Percentiles rank a stretch among this genome's conserved stretches.
Evolutionary conservation across 2,113 vertebrate species (phyloP).

Genomic region (Cervus canadensis): DNA sequence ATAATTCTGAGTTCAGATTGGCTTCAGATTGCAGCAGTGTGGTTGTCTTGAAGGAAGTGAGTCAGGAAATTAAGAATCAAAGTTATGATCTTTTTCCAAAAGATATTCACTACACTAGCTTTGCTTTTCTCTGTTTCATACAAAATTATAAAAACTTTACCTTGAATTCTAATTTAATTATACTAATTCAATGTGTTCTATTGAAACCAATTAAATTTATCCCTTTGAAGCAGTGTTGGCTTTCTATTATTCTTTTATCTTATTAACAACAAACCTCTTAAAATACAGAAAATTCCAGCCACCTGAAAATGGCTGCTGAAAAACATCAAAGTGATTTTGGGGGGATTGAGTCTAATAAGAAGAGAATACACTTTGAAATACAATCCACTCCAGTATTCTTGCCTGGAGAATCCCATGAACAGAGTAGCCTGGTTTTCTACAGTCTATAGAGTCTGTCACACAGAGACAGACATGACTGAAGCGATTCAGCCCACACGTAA

Average conservation of each 20-base stretch:
- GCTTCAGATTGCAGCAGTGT: not conserved
- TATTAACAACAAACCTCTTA: not conserved
- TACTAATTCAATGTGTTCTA: not conserved
- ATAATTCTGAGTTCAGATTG: not conserved
- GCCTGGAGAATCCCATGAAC: not conserved
- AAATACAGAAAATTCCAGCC: not conserved
- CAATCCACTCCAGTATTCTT: not conserved
- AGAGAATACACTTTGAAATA: not conserved
- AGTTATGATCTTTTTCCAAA: not conserved
- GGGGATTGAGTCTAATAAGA: not conserved
- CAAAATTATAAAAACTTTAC: not conserved
- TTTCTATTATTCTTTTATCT: not conserved
- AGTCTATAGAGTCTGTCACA: not conserved
- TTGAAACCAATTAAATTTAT: not conserved
- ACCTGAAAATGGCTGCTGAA: not conserved
- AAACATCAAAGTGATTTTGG: not conserved
- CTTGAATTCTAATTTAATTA: slow-evolving; percentile 30
- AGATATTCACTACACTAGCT: not conserved
- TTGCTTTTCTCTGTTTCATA: not conserved
- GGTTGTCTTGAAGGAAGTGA: not conserved
- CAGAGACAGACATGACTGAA: not conserved
- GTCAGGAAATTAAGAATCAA: not conserved
- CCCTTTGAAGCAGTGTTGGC: not conserved
- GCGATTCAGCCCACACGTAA: not conserved
- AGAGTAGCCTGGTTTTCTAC: not conserved